These are phyloP conservation scores for Lasiommata megera DNA, from an alignment of 2,888 invertebrate species.

Conservation along the genomic window DNA sequence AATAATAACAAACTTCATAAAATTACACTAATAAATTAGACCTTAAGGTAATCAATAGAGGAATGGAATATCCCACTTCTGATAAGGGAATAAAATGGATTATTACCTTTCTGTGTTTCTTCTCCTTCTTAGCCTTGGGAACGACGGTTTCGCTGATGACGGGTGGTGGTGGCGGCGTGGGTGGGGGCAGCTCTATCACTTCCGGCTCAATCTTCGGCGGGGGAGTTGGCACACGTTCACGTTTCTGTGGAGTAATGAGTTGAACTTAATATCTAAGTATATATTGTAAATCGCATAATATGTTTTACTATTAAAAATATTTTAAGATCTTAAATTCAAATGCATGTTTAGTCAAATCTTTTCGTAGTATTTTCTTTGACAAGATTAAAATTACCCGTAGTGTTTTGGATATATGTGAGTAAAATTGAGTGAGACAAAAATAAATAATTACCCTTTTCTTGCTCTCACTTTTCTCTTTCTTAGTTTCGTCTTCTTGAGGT, in stretches of 20 bases:
- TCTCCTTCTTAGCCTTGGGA: constrained; percentile 69
- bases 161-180: constrained; percentile 44
- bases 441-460: constrained; percentile 50
- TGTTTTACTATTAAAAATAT: no score
- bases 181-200: constrained; percentile 43
- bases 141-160: constrained; percentile 31
- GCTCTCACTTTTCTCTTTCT: constrained; percentile 57
- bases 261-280: no score
- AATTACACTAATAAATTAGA: no score
- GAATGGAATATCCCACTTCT: neutral
- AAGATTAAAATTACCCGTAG: no score
- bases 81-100: neutral
- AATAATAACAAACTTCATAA: no score
- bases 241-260: constrained; percentile 56
- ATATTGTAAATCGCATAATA: no score
- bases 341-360: no score
- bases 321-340: no score
- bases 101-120: constrained; percentile 73
- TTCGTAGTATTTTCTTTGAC: no score
- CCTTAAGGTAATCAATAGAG: no score
- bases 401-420: no score
- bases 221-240: constrained; percentile 42
- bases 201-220: constrained; percentile 42
- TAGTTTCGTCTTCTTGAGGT: constrained; percentile 66
- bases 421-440: neutral